Evolutionary conservation across 64 coral and sea anemone species (phyloP).

Genomic region (Pachyseris speciosa): DNA sequence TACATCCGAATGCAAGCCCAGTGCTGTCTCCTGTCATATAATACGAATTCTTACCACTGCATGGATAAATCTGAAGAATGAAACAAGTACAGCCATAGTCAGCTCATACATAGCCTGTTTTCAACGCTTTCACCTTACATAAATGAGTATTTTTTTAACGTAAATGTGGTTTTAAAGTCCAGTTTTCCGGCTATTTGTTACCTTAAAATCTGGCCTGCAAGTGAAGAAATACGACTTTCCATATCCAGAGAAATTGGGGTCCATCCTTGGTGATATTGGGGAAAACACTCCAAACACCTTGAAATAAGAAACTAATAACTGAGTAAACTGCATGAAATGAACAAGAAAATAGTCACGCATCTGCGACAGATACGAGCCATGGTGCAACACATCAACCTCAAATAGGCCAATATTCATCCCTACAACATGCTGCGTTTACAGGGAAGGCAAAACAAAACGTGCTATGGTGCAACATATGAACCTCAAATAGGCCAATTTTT

Average conservation of each 20-base stretch:
- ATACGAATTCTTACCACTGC: constrained; percentile 84
- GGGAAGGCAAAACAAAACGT: no score
- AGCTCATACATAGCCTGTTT: not conserved
- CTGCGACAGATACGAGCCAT: no score
- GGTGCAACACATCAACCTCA: no score
- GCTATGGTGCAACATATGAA: no score
- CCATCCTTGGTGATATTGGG: constrained; percentile 59
- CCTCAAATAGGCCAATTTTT: no score
- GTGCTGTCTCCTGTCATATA: constrained; percentile 63
- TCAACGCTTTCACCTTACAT: no score
- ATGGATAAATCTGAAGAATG: constrained; percentile 78
- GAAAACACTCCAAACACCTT: constrained; percentile 89
- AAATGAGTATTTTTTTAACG: no score
- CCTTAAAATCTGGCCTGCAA: constrained; percentile 79
- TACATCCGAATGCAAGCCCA: constrained; percentile 85
- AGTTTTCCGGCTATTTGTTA: not conserved
- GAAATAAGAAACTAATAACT: not conserved
- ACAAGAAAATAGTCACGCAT: no score
- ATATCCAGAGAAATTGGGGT: constrained; percentile 63
- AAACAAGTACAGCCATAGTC: not conserved
- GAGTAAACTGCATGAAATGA: not conserved
- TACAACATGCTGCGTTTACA: no score
- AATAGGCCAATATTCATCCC: no score
- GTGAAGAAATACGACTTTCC: constrained; percentile 86
- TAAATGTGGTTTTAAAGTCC: not conserved